Conservation (phyloP, 2,888 invertebrate species). For the Ectobius pallidus region DNA sequence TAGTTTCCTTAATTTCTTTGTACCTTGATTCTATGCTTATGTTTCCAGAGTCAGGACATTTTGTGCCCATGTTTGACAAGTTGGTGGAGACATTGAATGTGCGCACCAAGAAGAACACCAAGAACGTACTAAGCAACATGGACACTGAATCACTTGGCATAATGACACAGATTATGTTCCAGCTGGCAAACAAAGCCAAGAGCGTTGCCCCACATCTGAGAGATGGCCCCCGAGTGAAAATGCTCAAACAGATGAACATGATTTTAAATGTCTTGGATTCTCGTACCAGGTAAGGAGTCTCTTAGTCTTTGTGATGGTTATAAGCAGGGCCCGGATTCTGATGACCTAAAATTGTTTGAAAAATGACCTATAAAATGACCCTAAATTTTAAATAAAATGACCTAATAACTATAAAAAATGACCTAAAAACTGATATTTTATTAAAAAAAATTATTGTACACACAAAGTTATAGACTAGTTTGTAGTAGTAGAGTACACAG, state of each 20-base stretch:
- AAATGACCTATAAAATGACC: no score
- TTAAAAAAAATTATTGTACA: no score
- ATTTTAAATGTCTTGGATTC: not conserved
- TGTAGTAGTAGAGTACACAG: no score
- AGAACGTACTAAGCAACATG: constrained; percentile 1
- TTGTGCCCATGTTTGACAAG: not conserved
- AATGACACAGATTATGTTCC: not conserved
- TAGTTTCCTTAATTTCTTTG: no score
- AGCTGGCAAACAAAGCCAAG: not conserved
- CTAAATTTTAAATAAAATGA: no score
- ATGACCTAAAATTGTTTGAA: no score
- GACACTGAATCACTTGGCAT: constrained; percentile 23
- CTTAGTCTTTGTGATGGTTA: no score
- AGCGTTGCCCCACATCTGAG: not conserved
- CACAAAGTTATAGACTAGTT: no score
- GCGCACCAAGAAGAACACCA: not conserved
- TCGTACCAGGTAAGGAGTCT: not conserved
- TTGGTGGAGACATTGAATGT: not conserved
- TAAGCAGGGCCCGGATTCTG: no score
- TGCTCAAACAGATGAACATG: not conserved
- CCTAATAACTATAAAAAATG: no score
- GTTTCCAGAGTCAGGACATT: constrained; percentile 10
- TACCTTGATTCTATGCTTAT: no score
- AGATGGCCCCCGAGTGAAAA: not conserved
- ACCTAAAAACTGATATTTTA: no score